Evolutionary conservation across 1,140 invertebrate species (phyloP).

Genomic region (Oncopodura yosiiana): DNA sequence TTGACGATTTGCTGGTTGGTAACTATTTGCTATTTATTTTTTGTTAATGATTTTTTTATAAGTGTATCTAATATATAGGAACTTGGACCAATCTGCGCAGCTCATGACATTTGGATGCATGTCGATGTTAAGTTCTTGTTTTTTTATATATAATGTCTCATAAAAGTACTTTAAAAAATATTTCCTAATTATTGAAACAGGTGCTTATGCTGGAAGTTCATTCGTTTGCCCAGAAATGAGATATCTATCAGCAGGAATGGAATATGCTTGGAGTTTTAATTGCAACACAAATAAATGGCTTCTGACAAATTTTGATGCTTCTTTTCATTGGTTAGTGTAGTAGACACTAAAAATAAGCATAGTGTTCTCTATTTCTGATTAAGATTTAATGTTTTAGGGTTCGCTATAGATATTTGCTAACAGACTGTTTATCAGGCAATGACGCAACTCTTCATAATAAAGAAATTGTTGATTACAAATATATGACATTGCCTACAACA

Average conservation of each 20-base stretch:
- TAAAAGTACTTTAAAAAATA: background rate
- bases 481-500: no score
- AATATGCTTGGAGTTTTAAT: slow-evolving; percentile 70
- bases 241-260: slow-evolving; percentile 6
- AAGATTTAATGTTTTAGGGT: background rate
- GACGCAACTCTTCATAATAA: slow-evolving; percentile 6
- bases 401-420: background rate
- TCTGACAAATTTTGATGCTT: slow-evolving; percentile 84
- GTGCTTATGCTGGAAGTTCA: slow-evolving; percentile 11
- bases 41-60: no score
- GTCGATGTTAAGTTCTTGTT: no score
- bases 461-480: slow-evolving; percentile 2
- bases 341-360: background rate
- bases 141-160: slow-evolving; percentile 57
- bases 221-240: slow-evolving; percentile 39
- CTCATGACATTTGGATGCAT: slow-evolving; percentile 71
- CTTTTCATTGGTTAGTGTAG: slow-evolving; percentile 57
- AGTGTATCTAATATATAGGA: no score
- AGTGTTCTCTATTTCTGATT: background rate
- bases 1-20: slow-evolving; percentile 65
- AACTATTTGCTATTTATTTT: background rate
- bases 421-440: slow-evolving; percentile 1
- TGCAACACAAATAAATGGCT: slow-evolving; percentile 90
- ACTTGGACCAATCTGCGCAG: slow-evolving; percentile 66
- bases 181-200: no score